phyloP scores from a whole-genome alignment of 1,140 invertebrate genomes.

The Lordiphosa stackelbergi region DNA sequence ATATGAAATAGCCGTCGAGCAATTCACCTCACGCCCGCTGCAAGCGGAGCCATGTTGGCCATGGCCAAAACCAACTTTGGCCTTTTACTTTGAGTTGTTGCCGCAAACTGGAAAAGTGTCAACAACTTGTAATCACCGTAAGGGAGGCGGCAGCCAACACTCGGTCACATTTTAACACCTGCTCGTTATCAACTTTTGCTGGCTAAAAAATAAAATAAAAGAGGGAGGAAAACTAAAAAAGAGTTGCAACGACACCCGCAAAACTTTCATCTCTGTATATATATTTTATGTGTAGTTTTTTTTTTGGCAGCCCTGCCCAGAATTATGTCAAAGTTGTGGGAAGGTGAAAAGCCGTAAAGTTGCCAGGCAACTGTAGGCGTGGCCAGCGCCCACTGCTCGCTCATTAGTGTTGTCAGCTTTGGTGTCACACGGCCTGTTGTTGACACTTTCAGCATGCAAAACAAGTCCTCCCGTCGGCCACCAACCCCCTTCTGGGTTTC shows the following conservation, averaged over 20 bases:
- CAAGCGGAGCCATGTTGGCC: slow-evolving; percentile 49
- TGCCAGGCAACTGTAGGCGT: slow-evolving; percentile 21
- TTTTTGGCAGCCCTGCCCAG: slow-evolving; percentile 59
- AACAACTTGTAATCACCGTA: slow-evolving; percentile 72
- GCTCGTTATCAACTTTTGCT: slow-evolving; percentile 74
- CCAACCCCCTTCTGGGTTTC: slow-evolving; percentile 5
- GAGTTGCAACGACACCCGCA: slow-evolving; percentile 51
- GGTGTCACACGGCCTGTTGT: slow-evolving; percentile 55
- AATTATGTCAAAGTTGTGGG: slow-evolving; percentile 73
- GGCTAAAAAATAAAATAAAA: slow-evolving; percentile 42
- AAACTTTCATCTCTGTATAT: slow-evolving; percentile 39
- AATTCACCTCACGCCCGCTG: slow-evolving; percentile 25
- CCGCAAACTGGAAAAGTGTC: slow-evolving; percentile 73
- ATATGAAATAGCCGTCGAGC: slow-evolving; percentile 24
- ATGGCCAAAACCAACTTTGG: slow-evolving; percentile 65
- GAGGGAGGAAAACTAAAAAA: slow-evolving; percentile 17
- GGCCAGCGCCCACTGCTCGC: slow-evolving; percentile 38
- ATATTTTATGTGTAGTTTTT: slow-evolving; percentile 18
- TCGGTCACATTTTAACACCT: slow-evolving; percentile 75
- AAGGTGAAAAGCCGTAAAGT: slow-evolving; percentile 64
- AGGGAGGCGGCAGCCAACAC: slow-evolving; percentile 49
- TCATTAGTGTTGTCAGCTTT: slow-evolving; percentile 69
- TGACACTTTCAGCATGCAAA: slow-evolving; percentile 56
- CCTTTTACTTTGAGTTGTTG: slow-evolving; percentile 65
- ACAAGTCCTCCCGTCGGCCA: slow-evolving; percentile 27